Base-by-base conservation (phyloP, 2,113 vertebrate species). In the Oncorhynchus tshawytscha region DNA sequence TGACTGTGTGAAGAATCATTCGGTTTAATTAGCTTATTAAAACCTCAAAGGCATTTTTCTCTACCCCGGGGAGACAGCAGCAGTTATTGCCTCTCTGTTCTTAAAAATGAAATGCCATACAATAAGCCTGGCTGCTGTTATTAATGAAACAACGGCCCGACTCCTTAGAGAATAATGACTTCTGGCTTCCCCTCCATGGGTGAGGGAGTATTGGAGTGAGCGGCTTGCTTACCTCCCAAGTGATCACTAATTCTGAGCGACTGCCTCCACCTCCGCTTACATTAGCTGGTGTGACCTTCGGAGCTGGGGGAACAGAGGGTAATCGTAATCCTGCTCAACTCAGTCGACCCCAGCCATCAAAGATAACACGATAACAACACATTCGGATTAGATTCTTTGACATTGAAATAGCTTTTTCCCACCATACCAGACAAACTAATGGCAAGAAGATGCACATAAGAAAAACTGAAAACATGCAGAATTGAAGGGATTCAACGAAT, bases 211-310 rank as follows among this genome's bases (percentile, higher is more conserved):
- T 51, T 27, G 31, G 20, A 72, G 39, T 54, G 81, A 51, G 62
- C 15, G 73, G 81, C 71, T 76, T 70, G 74, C 93, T 96, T 93
- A 99, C 97, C 96, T 99, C 97, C 97, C 97, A 99, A 15, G 96
- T 97, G 88, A 99, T 99, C 88, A 99, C 97, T 92, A 99, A 94
- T 88, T 99, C 98, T 0, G 96, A 97, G 81, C 95, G 96, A 91
- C 95, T 99, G 84, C 98, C 98, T 74, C 98, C 98, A 7, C 98
- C 98, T 84, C 98, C 98, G 1, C 96, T 98, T 91, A 99, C 96
- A 0, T 97, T 99, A 22, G 96, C 96, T 1, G 97, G 97, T 24
- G 96, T 97, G 91, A 98, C 95, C 90, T 97, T 97, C 0, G 98
- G 98, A 87, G 96, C 98, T 99, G 90, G 9, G 70, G 78, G 60